phyloP scores from a whole-genome alignment of 1,140 invertebrate genomes.

The Notospermus geniculatus region DNA sequence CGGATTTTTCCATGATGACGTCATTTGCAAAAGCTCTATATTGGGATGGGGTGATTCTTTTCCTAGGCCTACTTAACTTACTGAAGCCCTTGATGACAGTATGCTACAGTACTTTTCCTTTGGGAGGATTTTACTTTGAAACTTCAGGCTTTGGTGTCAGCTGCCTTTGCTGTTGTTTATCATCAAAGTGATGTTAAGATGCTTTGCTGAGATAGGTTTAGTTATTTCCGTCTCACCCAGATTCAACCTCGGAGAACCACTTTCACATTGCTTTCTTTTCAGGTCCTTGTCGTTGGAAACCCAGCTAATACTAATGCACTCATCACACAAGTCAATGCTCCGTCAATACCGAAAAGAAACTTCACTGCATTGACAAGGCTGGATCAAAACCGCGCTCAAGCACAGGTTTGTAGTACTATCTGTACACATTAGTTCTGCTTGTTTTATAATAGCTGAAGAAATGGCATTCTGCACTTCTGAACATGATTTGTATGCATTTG shows the following conservation, averaged over 20 bases:
- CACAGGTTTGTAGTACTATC: slow-evolving; percentile 63
- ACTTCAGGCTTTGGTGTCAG: no score
- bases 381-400: slow-evolving; percentile 94
- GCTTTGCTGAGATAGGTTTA: no score
- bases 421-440: not conserved
- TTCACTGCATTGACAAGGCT: slow-evolving; percentile 98
- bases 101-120: no score
- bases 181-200: no score
- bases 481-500: not conserved
- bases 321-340: slow-evolving; percentile 88
- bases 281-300: slow-evolving; percentile 93
- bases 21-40: no score
- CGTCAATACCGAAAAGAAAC: slow-evolving; percentile 93
- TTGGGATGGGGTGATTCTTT: no score
- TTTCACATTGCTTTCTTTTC: slow-evolving; percentile 22
- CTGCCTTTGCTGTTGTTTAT: no score
- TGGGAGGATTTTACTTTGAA: no score
- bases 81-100: not conserved
- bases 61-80: slow-evolving; percentile 6
- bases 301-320: slow-evolving; percentile 99
- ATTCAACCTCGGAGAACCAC: no score
- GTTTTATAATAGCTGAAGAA: not conserved
- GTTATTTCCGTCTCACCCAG: no score
- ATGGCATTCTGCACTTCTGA: not conserved
- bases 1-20: no score